A percentile compares a stretch with the other conserved stretches of the same genome.
These are phyloP conservation scores for Petrocephalus sullivani DNA, from an alignment of 2,797 vertebrate genomes.

Conservation along the genomic window DNA sequence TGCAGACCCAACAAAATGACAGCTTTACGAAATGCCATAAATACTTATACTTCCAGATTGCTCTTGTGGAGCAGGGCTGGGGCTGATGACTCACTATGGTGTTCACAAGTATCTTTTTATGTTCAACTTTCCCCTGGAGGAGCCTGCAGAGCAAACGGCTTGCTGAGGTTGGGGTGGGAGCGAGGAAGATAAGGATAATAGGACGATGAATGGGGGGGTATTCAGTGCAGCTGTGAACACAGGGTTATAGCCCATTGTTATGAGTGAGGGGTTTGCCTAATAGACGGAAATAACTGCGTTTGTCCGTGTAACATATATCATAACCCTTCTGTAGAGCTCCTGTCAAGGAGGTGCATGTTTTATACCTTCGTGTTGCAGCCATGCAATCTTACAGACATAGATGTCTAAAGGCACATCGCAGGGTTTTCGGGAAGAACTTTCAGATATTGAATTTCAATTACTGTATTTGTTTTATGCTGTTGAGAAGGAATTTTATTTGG, in stretches of 20 bases:
- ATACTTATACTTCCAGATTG: not conserved
- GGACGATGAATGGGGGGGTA: not conserved
- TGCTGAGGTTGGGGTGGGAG: not conserved
- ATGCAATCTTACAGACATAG: not conserved
- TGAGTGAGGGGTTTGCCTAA: not conserved
- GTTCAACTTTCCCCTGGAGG: not conserved
- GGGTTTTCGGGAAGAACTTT: not conserved
- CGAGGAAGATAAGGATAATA: not conserved
- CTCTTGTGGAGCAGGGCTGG: not conserved
- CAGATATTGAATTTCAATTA: not conserved
- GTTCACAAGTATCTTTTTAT: not conserved
- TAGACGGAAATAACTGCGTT: not conserved
- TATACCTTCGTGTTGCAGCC: not conserved
- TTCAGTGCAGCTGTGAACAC: not conserved
- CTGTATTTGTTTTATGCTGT: not conserved
- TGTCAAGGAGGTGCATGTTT: not conserved
- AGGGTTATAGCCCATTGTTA: not conserved
- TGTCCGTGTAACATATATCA: not conserved
- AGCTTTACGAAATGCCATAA: slow-evolving; percentile 16
- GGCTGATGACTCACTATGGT: not conserved
- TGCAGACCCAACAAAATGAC: slow-evolving; percentile 20
- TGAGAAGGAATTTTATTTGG: not conserved
- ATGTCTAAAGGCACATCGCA: not conserved
- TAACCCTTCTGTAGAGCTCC: not conserved
- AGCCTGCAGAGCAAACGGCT: not conserved